Evolutionary conservation across 2,797 vertebrate genomes (phyloP), one percentile per base, ranked within the genome.

Genomic region (Erpetoichthys calabaricus): DNA sequence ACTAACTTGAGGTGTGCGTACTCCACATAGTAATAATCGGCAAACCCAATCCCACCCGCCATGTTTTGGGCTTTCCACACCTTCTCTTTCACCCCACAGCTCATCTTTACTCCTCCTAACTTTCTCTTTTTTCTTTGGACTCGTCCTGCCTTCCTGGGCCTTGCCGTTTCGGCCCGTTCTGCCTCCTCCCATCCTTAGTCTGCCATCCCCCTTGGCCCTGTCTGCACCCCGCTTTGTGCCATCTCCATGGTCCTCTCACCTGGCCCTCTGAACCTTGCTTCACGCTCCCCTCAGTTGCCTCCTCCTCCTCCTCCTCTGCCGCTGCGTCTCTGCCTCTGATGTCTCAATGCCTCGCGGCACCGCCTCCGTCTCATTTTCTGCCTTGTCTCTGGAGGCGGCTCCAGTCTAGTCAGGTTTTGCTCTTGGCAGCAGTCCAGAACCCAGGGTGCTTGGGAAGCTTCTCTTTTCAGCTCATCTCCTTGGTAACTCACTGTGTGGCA

Each of bases 401-500:
- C 72, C 77, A 63, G 74, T 73, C 72, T 75, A 74, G 75, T 77
- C 75, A 77, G 71, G 72, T 79, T 25, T 25, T 25, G 25, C 77
- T 78, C 81, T 55, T 70, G 77, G 76, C 81, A 25, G 25, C 25
- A 25, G 25, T 25, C 25, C 78, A 84, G 75, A 78, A 81, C 84
- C 77, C 71, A 62, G 75, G 68, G 72, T 50, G 77, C 83, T 83
- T 87, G 82, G 78, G 80, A 86, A 77, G 75, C 82, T 82, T 87
- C 81, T 83, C 81, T 84, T 80, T 86, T 82, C 82, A 82, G 80
- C 80, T 84, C 81, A 83, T 87, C 85, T 85, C 82, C 83, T 87
- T 86, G 86, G 83, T 82, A 87, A 86, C 85, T 81, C 78, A 83
- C 85, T 81, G 82, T 79, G 83, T 84, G 82, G 85, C 80, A 86